phyloP scores from a whole-genome alignment of 2,797 vertebrate genomes.

The Enteromius anoplus region DNA sequence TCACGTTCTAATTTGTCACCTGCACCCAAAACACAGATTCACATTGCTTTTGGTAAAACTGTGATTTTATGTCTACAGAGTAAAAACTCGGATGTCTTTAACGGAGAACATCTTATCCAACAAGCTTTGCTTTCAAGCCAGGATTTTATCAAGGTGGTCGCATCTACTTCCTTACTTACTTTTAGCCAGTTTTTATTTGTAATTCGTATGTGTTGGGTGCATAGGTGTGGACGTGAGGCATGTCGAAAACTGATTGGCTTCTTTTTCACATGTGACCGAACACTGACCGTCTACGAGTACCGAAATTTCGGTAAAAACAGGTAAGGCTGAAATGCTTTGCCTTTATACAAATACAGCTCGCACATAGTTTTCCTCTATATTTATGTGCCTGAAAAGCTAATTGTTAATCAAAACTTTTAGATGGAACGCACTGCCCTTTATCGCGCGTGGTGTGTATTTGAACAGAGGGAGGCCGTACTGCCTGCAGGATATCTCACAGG shows the following conservation, averaged over 20 bases:
- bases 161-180: background rate
- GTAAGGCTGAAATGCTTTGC: conserved; percentile 59
- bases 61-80: conserved; percentile 48
- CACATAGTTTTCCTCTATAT: background rate
- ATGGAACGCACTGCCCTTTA: conserved; percentile 55
- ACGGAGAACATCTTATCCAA: conserved; percentile 80
- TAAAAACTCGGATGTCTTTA: conserved; percentile 78
- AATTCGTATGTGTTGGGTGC: background rate
- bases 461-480: conserved; percentile 53
- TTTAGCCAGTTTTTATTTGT: background rate
- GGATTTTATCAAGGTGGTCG: conserved; percentile 78
- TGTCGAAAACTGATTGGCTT: conserved; percentile 81
- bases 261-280: conserved; percentile 77
- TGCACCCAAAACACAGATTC: background rate
- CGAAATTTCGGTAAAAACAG: conserved; percentile 82
- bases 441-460: conserved; percentile 47
- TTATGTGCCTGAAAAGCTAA: background rate
- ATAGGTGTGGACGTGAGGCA: conserved; percentile 79
- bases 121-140: conserved; percentile 79
- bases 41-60: background rate
- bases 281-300: conserved; percentile 81
- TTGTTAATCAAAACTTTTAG: conserved; percentile 25
- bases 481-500: conserved; percentile 53
- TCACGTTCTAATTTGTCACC: background rate
- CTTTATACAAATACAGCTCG: background rate